These are phyloP conservation scores for Rhabdomys dilectus DNA, from an alignment of 2,113 vertebrate species.

Conservation along the genomic window DNA sequence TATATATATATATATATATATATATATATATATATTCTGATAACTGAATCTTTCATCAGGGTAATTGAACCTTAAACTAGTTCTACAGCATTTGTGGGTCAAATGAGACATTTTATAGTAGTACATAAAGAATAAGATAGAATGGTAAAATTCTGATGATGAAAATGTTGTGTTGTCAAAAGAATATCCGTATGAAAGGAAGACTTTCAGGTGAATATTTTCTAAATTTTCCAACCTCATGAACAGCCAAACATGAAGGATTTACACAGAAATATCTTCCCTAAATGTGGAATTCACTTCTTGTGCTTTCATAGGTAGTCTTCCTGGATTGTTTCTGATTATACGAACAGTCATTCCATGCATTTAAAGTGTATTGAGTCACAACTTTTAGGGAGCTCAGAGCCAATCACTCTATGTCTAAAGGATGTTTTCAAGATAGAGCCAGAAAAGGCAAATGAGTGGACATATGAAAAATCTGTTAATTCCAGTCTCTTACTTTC, in stretches of 20 bases:
- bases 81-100: neutral
- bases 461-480: neutral
- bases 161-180: neutral
- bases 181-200: neutral
- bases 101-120: neutral
- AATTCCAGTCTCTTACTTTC: neutral
- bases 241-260: neutral
- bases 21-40: no score
- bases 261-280: neutral
- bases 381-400: neutral
- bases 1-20: no score
- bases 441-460: neutral
- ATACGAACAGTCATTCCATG: neutral
- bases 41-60: neutral
- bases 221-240: neutral
- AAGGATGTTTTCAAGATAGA: slow-evolving; percentile 11
- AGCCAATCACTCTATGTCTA: neutral
- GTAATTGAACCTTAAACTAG: neutral
- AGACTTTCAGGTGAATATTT: neutral
- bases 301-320: neutral
- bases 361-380: neutral
- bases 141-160: slow-evolving; percentile 14
- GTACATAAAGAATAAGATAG: neutral
- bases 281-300: neutral
- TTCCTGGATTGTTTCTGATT: neutral